Base-by-base conservation (phyloP, 2,888 invertebrate species). In the Tholera decimalis region DNA sequence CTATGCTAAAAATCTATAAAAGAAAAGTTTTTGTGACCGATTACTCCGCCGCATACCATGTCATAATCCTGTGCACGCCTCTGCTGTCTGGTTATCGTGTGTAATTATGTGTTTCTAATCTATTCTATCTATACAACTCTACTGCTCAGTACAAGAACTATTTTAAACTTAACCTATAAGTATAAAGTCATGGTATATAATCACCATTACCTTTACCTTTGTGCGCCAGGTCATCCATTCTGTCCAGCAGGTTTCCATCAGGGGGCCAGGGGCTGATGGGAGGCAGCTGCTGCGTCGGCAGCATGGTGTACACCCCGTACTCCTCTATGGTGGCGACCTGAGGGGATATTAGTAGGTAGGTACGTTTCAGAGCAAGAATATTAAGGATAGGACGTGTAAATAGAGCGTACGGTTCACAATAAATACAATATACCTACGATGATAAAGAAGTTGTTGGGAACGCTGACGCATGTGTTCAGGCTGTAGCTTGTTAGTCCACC, bases 261-360 rank as follows among this genome's bases (percentile, higher is more conserved):
- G 98, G 97, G 73, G 97, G 97, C 98, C 98, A 98, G 85, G 98
- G 97, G 91, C 97, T 97, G 96, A 98, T 97, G 88, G 97, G 97
- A 87, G 97, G 97, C 85, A 98, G 96, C 93, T 98, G 97, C 96
- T 97, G 97, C 96, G 97, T 97, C 88, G 98, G 97, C 96, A 98
- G 97, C 97, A 98, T 97, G 80, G 96, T 96, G 91, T 95, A 95
- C 13, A 94, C 95, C 79, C 95, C 95, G 95, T 95, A 95, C 18
- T 95, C 95, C 90, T 95, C 95, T 92, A 95, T 95, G 78, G 89
- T 95, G 95, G 70, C 88, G 89, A 83, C 93, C 95, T 95, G 88
- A n/a, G 26, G 15, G 53, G 9, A 71, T 20, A 58, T 53, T 47
- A 50, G 37, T 47, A 43, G 47, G 46, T 71, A n/a, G n/a, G n/a